Percentiles rank a stretch among this genome's conserved stretches.
Conservation (phyloP, 2,888 invertebrate genomes). For the Protodeltote pygarga region DNA sequence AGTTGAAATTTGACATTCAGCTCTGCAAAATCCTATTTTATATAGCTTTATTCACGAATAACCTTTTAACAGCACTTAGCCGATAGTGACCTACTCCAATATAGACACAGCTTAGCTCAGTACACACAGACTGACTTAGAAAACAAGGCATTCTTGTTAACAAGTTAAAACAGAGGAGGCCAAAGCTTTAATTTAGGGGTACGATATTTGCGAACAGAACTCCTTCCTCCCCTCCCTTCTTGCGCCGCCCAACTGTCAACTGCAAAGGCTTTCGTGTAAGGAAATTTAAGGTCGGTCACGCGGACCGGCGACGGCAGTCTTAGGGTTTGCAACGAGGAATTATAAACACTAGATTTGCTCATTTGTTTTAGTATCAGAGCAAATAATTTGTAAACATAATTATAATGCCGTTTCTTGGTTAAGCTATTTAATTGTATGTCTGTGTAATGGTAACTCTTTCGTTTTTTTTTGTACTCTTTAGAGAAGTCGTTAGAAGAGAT, state of each 20-base stretch:
- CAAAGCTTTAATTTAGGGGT: constrained; percentile 72
- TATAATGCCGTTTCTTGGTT: too few species aligned
- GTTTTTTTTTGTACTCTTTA: too few species aligned
- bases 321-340: constrained; percentile 46
- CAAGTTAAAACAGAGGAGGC: constrained; percentile 67
- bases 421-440: too few species aligned
- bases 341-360: constrained; percentile 41
- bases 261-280: constrained; percentile 78
- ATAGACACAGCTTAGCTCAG: constrained; percentile 1
- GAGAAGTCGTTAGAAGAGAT: too few species aligned
- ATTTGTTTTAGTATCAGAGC: too few species aligned
- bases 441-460: too few species aligned
- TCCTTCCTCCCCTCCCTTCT: constrained; percentile 36
- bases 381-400: too few species aligned
- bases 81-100: constrained; percentile 8
- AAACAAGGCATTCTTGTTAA: constrained; percentile 56
- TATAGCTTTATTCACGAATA: background rate
- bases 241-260: constrained; percentile 70
- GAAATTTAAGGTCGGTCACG: constrained; percentile 75
- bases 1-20: too few species aligned
- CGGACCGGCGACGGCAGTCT: constrained; percentile 55
- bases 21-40: background rate
- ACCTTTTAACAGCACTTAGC: background rate
- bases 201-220: constrained; percentile 74
- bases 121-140: constrained; percentile 26